These are phyloP conservation scores for Ips nitidus DNA, from an alignment of 1,140 invertebrate species.

Conservation along the genomic window DNA sequence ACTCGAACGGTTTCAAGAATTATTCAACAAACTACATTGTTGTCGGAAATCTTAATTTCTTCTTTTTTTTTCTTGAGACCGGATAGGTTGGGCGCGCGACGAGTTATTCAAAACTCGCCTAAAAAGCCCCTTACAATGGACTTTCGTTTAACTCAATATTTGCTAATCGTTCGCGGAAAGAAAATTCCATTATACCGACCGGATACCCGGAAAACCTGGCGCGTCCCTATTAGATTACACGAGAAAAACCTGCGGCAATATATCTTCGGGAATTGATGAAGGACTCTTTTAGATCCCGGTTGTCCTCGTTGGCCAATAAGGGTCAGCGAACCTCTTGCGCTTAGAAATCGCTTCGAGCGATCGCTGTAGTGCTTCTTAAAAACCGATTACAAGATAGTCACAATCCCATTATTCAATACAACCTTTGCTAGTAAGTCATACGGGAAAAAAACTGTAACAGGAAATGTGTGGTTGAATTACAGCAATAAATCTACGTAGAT, in stretches of 20 bases:
- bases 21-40: constrained; percentile 2
- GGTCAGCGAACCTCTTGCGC: constrained; percentile 20
- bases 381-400: no score
- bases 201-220: neutral
- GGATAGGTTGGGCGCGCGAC: neutral
- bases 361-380: neutral
- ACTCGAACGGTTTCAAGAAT: constrained; percentile 26
- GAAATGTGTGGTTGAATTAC: no score
- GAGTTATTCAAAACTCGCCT: no score
- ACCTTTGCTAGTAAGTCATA: no score
- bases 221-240: neutral
- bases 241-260: neutral
- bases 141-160: no score
- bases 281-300: neutral
- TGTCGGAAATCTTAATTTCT: neutral
- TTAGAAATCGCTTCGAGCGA: neutral
- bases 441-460: no score
- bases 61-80: neutral
- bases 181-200: neutral
- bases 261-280: constrained; percentile 2
- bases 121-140: no score
- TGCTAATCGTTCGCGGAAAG: no score
- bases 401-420: no score
- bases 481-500: no score
- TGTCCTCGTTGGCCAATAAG: constrained; percentile 8